Evolutionary conservation across 2,113 vertebrate species (phyloP).

Genomic region (Acanthochromis polyacanthus): DNA sequence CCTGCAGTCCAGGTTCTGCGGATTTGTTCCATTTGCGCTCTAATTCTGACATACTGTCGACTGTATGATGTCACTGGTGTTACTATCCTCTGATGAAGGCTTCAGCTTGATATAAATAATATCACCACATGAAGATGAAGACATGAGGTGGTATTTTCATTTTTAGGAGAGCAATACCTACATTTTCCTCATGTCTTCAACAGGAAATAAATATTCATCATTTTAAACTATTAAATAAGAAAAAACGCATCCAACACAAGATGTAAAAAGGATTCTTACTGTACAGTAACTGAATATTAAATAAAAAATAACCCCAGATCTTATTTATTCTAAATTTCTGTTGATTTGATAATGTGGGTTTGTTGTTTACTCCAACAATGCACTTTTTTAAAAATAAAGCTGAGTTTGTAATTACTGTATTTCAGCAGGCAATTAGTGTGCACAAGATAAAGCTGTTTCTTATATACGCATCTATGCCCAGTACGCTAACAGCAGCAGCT

Average conservation of each 20-base stretch:
- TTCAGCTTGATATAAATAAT: not conserved
- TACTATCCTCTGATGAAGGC: slow-evolving; percentile 3
- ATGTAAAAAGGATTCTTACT: not conserved
- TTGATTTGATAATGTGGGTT: slow-evolving; percentile 14
- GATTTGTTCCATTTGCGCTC: not conserved
- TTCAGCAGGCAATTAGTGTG: slow-evolving; percentile 43
- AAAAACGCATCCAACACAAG: slow-evolving; percentile 1
- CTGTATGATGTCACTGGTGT: not conserved
- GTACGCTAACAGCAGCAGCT: slow-evolving; percentile 31
- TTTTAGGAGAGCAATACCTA: not conserved
- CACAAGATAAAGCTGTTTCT: slow-evolving; percentile 27
- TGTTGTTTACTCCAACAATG: slow-evolving; percentile 7
- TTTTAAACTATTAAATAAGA: slow-evolving; percentile 27
- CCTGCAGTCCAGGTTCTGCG: slow-evolving; percentile 2
- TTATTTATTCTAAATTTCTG: slow-evolving; percentile 5
- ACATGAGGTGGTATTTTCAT: not conserved
- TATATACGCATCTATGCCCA: slow-evolving; percentile 10
- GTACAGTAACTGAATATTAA: not conserved
- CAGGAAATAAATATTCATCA: not conserved
- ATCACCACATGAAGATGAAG: slow-evolving; percentile 5
- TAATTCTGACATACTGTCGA: not conserved
- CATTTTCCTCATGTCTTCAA: not conserved
- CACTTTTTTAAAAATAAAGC: slow-evolving; percentile 15
- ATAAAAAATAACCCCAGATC: not conserved
- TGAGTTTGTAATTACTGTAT: slow-evolving; percentile 30